phyloP scores from a whole-genome alignment of 2,888 invertebrate genomes.

The Leptinotarsa juncta region DNA sequence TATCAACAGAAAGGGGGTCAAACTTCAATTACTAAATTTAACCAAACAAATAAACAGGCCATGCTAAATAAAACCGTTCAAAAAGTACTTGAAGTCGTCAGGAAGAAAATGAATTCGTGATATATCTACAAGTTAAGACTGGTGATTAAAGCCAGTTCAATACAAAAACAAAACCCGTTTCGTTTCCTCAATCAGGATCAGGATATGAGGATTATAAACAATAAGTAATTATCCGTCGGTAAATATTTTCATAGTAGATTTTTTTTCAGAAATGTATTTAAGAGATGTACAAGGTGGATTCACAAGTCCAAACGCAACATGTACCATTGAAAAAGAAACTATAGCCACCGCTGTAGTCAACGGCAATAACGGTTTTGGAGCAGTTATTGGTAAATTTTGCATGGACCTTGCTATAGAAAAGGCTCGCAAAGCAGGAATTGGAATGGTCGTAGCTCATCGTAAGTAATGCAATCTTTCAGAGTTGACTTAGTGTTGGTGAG shows the following conservation, averaged over 20 bases:
- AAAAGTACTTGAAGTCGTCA: too few species aligned
- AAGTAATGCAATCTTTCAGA: conserved; percentile 21
- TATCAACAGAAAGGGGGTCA: too few species aligned
- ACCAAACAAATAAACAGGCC: too few species aligned
- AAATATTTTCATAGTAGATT: not conserved
- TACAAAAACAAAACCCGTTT: too few species aligned
- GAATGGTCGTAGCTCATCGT: conserved; percentile 74
- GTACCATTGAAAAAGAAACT: conserved; percentile 66
- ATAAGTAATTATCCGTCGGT: too few species aligned
- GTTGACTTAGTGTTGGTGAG: not conserved
- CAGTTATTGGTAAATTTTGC: conserved; percentile 73
- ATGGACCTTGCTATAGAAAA: conserved; percentile 77
- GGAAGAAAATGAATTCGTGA: too few species aligned
- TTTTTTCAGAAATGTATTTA: conserved; percentile 13
- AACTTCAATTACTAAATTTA: too few species aligned
- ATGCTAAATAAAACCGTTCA: too few species aligned
- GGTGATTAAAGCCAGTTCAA: too few species aligned
- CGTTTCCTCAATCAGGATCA: too few species aligned
- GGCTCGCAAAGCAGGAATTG: conserved; percentile 75
- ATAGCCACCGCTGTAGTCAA: conserved; percentile 70
- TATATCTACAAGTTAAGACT: too few species aligned
- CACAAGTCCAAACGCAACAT: not conserved
- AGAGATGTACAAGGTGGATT: conserved; percentile 13
- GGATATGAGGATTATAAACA: too few species aligned
- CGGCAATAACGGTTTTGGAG: conserved; percentile 77